Evolutionary conservation across 2,888 invertebrate genomes (phyloP), one percentile per base, ranked within the genome.

Genomic region (Drosophila stalkeri): DNA sequence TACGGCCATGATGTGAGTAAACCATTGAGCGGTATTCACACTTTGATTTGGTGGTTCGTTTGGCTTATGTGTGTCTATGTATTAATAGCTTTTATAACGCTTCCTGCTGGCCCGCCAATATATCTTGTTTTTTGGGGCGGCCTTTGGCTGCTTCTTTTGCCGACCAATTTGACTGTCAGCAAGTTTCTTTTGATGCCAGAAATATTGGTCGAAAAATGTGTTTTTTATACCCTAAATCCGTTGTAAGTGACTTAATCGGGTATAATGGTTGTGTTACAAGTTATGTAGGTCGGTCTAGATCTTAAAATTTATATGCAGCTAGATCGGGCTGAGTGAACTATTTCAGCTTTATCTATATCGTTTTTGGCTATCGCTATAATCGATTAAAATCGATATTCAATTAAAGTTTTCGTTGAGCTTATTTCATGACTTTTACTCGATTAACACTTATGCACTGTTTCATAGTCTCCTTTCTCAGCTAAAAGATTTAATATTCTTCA

Each of bases 1-100:
- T 70, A 6, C n/a, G 27, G 4, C 67, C 65, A 76, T 79, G 80
- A 76, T 82, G 82, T 67, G 72, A 70, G 73, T 64, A 70, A 72
- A 81, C 27, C 79, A 61, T 70, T 76, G 72, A 70, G 55, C 64
- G 59, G 75, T 61, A 66, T 84, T 85, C 88, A 88, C 85, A 85
- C 88, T 88, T 86, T 85, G 85, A 85, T 85, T 84, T 84, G 56
- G 56, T 61, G 20, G 49, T 51, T 56, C 64, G 55, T 31, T 20
- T 55, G 23, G 65, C 47, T 62, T 41, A 47, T 60, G 52, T 57
- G 49, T 67, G 35, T 54, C 71, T 43, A 57, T 66, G 71, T 88
- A 84, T 84, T 85, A 86, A 89, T 86, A 74, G 87, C 86, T 79
- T 86, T 89, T 89, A 81, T 84, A 86, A 80, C 85, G 82, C 78